Base-by-base conservation (phyloP, 64 coral and sea anemone genomes). In the Cladopsammia gracilis region DNA sequence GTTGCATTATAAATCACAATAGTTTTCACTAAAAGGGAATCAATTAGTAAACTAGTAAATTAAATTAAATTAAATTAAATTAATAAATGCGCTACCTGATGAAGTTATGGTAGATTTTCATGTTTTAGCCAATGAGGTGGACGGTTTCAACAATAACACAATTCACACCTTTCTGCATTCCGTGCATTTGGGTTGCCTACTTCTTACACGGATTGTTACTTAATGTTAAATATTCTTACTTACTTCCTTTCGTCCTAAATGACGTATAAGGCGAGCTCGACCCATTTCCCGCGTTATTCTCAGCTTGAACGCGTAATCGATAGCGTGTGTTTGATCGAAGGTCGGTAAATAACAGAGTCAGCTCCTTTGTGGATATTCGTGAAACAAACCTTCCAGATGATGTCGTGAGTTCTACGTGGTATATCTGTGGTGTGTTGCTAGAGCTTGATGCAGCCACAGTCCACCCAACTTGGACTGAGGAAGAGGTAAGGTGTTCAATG, bases 261-360 rank as follows among this genome's bases (percentile, higher is more conserved):
- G 42, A 8, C 20, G 64, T 44, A 68, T 49, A 66, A 3, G 18
- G 14, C 19, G 80, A 84, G 43, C 80, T 84, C 18, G 80, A 67
- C 43, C 80, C 80, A 64, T 84, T 84, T 5, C 80, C 80, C 19
- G 80, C 80, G 19, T 18, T 2, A 68, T 84, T 84, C 61, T 84
- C 80, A 7, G 80, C 80, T 50, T 84, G 80, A 46, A 84, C 80
- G 20, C 80, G 61, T 22, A 84, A 20, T 67, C 18, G 62, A 23
- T 84, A 84, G 5, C 47, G 26, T 50, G 58, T 50, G 20, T 68
- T 64, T 65, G 60, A 26, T 23, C 4, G 61, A 22, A 84, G 80
- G 22, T 49, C 7, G 20, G 80, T 23, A 12, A 84, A 62, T 50
- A 64, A 12, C 18, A 84, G 34, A 50, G 60, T 50, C 10, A 20